A percentile compares a stretch with the other conserved stretches of the same genome.
These are phyloP conservation scores for Pelecanoides urinatrix DNA, from an alignment of 2,113 vertebrate genomes.

Conservation along the genomic window DNA sequence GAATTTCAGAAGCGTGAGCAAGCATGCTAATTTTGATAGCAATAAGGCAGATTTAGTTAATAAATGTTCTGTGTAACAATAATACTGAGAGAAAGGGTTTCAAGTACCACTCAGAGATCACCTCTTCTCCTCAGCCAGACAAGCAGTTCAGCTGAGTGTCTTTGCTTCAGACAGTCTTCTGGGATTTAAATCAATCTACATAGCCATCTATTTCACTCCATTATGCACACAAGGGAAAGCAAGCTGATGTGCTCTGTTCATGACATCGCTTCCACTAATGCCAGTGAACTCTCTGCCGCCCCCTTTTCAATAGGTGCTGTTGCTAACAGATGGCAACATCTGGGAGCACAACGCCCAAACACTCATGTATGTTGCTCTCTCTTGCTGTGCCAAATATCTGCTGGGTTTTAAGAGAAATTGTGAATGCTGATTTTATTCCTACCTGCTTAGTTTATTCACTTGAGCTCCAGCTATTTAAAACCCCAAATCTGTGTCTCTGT, in stretches of 20 bases:
- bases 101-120: slow-evolving; percentile 31
- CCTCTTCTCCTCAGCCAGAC: slow-evolving; percentile 7
- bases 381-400: not conserved
- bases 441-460: not conserved
- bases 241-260: not conserved
- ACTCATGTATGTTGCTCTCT: not conserved
- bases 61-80: slow-evolving; percentile 33
- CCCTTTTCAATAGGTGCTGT: not conserved
- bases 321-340: not conserved
- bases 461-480: not conserved
- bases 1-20: slow-evolving; percentile 54
- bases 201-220: not conserved
- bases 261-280: not conserved
- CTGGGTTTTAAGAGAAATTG: not conserved
- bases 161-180: slow-evolving; percentile 3
- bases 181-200: slow-evolving; percentile 10
- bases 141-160: not conserved
- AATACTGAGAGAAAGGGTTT: slow-evolving; percentile 20
- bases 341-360: not conserved
- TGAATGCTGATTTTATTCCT: not conserved
- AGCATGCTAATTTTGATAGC: slow-evolving; percentile 65
- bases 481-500: not conserved
- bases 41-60: slow-evolving; percentile 26
- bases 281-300: not conserved
- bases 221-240: not conserved